Percentiles rank a stretch among this genome's conserved stretches.
Conservation (phyloP, 1,140 invertebrate species). For the Trachelipus rathkii region DNA sequence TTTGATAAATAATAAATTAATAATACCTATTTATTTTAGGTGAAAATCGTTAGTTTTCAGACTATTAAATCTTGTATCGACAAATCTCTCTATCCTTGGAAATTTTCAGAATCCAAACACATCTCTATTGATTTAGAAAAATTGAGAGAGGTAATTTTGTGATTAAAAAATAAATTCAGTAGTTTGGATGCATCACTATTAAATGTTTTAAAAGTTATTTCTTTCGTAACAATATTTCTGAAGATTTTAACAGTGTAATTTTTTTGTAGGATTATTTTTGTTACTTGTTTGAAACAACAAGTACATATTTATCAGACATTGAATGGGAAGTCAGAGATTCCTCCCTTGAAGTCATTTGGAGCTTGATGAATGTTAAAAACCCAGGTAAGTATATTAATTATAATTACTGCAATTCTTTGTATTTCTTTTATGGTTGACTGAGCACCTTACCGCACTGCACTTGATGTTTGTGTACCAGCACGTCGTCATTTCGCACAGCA, state of each 20-base stretch:
- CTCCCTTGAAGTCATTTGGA: not conserved
- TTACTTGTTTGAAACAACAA: not conserved
- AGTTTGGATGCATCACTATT: not conserved
- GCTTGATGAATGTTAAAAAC: not conserved
- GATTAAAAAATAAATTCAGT: not conserved
- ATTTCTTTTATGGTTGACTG: no score
- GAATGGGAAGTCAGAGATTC: constrained; percentile 2
- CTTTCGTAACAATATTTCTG: not conserved
- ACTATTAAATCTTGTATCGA: not conserved
- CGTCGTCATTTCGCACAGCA: no score
- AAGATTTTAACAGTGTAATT: not conserved
- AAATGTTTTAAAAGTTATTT: not conserved
- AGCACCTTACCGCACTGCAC: no score
- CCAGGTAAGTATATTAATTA: not conserved
- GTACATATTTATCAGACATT: not conserved
- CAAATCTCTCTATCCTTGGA: not conserved
- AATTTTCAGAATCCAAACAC: not conserved
- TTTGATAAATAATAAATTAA: not conserved
- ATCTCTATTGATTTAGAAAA: not conserved
- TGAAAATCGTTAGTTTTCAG: not conserved
- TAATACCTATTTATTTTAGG: not conserved
- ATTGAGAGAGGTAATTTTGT: not conserved
- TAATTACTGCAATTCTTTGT: no score
- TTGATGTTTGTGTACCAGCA: no score
- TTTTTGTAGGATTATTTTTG: not conserved